Base-by-base conservation (phyloP, 2,113 vertebrate species). In the Saguinus midas region DNA sequence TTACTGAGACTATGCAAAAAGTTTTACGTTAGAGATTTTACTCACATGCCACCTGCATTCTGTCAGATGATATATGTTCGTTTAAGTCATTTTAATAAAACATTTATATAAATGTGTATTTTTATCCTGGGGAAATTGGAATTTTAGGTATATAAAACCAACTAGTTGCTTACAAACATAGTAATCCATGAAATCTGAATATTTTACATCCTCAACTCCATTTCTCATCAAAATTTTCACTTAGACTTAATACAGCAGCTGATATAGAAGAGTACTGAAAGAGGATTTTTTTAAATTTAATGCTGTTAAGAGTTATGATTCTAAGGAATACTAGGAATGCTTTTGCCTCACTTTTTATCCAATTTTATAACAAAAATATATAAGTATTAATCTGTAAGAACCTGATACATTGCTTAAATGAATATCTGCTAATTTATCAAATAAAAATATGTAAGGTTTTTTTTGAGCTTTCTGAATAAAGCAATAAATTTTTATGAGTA, bases 71-170 rank as follows among this genome's bases (percentile, higher is more conserved):
- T 6, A 87, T 72, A 80, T n/a, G 58, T 20, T 81, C 18, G 27
- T 90, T 80, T 23, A 89, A 72, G 35, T 64, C 35, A 52, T 84
- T 58, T 93, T 66, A 45, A 70, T 48, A 55, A 37, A 58, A 32
- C 73, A 50, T 58, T 55, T 14, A 45, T 57, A 11, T 72, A 95
- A 86, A 90, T 86, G 88, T 61, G 58, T 93, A 58, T 97, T 96
- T 81, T 84, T 83, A 87, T 66, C 13, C 55, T 58, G 1, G 0
- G 40, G 20, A 96, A 94, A 90, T 70, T 66, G 48, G 32, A 57
- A 80, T 94, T 95, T 93, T 73, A 45, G 57, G 52, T 11, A 1
- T 76, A 10, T 76, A 6, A 92, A 87, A 21, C 5, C 18, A 89
- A 73, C 21, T 23, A 57, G 4, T 85, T 1, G 13, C 66, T 76